phyloP scores from a whole-genome alignment of 2,113 vertebrate species.

The Rhinoptilus africanus region DNA sequence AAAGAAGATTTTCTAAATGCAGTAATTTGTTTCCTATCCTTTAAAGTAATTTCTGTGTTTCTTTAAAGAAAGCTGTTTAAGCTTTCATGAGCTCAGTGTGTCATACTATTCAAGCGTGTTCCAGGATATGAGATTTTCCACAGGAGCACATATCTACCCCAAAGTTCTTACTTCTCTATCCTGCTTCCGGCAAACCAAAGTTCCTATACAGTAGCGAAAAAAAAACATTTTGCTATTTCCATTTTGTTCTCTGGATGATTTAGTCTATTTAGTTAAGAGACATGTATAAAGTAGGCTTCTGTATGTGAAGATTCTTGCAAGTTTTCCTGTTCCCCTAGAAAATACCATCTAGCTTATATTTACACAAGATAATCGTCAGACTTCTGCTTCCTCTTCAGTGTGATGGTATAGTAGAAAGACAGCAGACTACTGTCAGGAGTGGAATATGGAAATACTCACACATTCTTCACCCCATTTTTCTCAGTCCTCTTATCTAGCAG shows the following conservation, averaged over 20 bases:
- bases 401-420: neutral
- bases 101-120: neutral
- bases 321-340: neutral
- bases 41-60: neutral
- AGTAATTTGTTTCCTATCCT: neutral
- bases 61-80: neutral
- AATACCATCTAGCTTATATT: neutral
- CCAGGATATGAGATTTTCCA: neutral
- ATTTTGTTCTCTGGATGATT: neutral
- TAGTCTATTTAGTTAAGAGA: neutral
- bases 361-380: neutral
- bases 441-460: rapidly evolving
- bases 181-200: neutral
- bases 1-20: neutral
- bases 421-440: neutral
- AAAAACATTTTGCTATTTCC: neutral
- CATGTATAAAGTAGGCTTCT: neutral
- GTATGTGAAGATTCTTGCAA: neutral
- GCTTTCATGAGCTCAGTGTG: neutral
- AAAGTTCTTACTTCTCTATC: neutral
- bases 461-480: rapidly evolving
- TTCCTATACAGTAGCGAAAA: neutral
- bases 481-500: neutral
- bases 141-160: neutral
- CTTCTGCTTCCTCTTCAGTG: neutral